Conservation (phyloP, 2,113 vertebrate species). For the Todiramphus saurophagus region DNA sequence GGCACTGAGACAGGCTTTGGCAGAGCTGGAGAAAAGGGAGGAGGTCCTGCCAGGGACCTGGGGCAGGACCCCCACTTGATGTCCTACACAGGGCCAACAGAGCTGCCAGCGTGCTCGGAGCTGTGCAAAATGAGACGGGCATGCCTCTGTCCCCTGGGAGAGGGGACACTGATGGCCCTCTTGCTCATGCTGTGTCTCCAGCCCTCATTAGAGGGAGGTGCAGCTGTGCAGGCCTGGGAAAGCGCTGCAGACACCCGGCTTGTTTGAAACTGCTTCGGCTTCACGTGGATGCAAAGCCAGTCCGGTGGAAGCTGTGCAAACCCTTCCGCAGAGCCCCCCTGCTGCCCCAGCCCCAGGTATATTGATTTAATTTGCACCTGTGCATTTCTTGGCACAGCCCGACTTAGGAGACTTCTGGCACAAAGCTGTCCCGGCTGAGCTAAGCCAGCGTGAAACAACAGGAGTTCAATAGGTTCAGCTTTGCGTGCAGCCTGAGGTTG, state of each 20-base stretch:
- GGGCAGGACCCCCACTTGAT: background rate
- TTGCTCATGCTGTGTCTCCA: background rate
- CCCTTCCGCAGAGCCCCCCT: background rate
- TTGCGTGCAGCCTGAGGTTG: background rate
- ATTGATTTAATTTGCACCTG: slow-evolving; percentile 60
- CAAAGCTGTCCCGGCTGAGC: slow-evolving; percentile 23
- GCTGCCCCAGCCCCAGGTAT: background rate
- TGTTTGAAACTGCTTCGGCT: accelerated
- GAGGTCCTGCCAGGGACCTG: background rate
- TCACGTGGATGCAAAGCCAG: background rate
- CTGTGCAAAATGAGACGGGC: background rate
- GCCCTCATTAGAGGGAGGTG: background rate
- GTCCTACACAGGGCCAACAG: accelerated
- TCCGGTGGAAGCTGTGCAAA: background rate
- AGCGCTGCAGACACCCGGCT: background rate
- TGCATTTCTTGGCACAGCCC: background rate
- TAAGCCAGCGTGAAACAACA: background rate
- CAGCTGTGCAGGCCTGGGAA: background rate
- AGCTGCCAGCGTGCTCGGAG: background rate
- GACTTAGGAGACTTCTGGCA: background rate
- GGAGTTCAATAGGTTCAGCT: background rate
- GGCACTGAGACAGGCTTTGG: accelerated
- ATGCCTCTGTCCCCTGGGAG: background rate
- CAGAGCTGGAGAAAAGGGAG: background rate
- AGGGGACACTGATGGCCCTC: background rate